Conservation (phyloP, 37 sponge, comb jelly and placozoan genomes). For the Trichoplax adhaerens region DNA sequence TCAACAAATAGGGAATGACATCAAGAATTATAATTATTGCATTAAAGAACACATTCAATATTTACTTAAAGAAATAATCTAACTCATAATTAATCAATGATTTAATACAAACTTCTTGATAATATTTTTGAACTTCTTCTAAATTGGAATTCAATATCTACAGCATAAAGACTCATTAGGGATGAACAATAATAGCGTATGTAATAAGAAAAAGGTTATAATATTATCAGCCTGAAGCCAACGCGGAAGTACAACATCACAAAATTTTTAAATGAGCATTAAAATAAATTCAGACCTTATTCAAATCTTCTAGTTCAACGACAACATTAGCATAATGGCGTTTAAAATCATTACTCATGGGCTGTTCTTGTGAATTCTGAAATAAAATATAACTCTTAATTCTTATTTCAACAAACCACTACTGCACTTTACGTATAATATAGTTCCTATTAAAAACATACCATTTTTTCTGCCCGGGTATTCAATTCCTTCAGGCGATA, state of each 20-base stretch:
- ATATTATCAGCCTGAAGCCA: no score
- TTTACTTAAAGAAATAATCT: no score
- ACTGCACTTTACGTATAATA: background rate
- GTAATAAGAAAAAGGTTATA: no score
- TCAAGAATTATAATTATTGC: no score
- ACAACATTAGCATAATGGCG: slow-evolving; percentile 33
- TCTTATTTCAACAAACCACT: background rate
- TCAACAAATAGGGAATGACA: background rate
- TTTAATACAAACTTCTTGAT: no score
- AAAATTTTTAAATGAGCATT: background rate
- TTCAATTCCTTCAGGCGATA: slow-evolving; percentile 29
- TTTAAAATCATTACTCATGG: slow-evolving; percentile 25
- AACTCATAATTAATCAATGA: no score
- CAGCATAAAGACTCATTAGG: no score
- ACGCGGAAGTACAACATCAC: background rate
- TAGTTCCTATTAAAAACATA: background rate
- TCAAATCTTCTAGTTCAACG: slow-evolving; percentile 51
- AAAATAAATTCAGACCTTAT: slow-evolving; percentile 25
- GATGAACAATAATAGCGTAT: no score
- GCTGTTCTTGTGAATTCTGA: slow-evolving; percentile 27
- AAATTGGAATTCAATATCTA: slow-evolving; percentile 33
- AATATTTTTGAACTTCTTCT: background rate
- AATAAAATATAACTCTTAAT: background rate
- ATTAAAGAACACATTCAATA: no score
- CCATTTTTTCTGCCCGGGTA: slow-evolving; percentile 51